These are phyloP conservation scores for Agrypnia vestita DNA, from an alignment of 1,140 invertebrate genomes.

Conservation along the genomic window DNA sequence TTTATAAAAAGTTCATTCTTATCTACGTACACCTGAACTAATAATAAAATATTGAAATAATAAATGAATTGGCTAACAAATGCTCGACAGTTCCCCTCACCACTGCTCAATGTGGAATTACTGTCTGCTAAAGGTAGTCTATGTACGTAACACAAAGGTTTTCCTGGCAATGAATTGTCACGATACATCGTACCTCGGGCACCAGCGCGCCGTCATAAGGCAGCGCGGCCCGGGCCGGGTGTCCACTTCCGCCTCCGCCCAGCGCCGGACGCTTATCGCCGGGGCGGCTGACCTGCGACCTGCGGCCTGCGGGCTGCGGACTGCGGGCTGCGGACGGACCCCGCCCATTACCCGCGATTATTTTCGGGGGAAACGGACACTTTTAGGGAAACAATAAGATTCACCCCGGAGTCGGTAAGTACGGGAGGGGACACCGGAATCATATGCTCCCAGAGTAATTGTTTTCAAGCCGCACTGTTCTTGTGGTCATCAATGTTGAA, in stretches of 20 bases:
- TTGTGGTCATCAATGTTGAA: neutral
- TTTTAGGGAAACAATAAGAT: slow-evolving; percentile 57
- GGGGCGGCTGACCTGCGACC: slow-evolving; percentile 54
- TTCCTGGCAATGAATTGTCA: too few relatives aligned
- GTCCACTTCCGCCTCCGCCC: slow-evolving; percentile 20
- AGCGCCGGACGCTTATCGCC: slow-evolving; percentile 57
- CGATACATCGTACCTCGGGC: neutral
- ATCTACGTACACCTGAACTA: too few relatives aligned
- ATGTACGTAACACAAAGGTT: too few relatives aligned
- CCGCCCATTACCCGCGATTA: slow-evolving; percentile 55
- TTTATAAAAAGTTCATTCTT: too few relatives aligned
- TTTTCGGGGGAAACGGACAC: slow-evolving; percentile 52
- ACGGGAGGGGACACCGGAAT: neutral
- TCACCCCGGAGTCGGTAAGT: neutral
- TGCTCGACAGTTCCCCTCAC: too few relatives aligned
- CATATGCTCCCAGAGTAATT: slow-evolving; percentile 26
- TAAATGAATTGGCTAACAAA: too few relatives aligned
- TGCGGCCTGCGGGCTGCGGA: slow-evolving; percentile 49
- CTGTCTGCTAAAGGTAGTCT: too few relatives aligned
- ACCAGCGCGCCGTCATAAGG: slow-evolving; percentile 19
- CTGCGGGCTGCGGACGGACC: too few relatives aligned
- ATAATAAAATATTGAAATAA: too few relatives aligned
- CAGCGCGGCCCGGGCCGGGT: slow-evolving; percentile 9
- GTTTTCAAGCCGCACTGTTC: slow-evolving; percentile 19
- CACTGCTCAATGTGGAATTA: too few relatives aligned